Percentiles rank a stretch among this genome's conserved stretches.
Conservation (phyloP, 2,888 invertebrate genomes). For the Trichopria drosophilae region DNA sequence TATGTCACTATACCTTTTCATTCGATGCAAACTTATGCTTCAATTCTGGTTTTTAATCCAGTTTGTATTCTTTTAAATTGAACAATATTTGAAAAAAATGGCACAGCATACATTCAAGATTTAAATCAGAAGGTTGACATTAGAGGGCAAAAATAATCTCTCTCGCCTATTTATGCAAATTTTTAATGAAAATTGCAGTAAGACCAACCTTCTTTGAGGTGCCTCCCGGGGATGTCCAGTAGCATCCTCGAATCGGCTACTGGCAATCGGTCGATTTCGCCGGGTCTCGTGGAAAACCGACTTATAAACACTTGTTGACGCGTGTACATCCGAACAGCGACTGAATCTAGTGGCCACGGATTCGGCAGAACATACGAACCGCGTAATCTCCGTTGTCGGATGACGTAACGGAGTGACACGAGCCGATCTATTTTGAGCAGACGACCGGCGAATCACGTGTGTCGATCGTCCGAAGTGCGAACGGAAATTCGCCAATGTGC, state of each 20-base stretch:
- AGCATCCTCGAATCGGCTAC: conserved; percentile 16
- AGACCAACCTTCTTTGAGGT: conserved; percentile 41
- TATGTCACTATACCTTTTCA: too few species aligned
- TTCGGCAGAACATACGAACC: conserved; percentile 6
- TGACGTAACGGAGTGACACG: conserved; percentile 15
- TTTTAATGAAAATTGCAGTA: neutral
- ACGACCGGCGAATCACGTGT: conserved; percentile 6
- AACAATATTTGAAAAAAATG: too few species aligned
- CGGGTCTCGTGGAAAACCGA: neutral
- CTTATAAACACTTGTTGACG: conserved; percentile 43
- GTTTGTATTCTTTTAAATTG: too few species aligned
- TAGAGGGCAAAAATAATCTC: neutral
- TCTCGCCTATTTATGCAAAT: neutral
- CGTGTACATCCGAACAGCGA: neutral
- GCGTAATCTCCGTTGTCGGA: conserved; percentile 12
- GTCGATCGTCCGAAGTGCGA: neutral
- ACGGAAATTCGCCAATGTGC: too few species aligned
- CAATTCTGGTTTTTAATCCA: too few species aligned
- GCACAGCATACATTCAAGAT: too few species aligned
- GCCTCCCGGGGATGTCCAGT: conserved; percentile 36
- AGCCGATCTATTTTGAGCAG: conserved; percentile 13
- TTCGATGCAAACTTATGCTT: too few species aligned
- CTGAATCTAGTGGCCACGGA: conserved; percentile 8
- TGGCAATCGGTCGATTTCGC: conserved; percentile 9
- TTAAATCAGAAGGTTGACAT: too few species aligned